A percentile compares a stretch with the other conserved stretches of the same genome.
These are phyloP conservation scores for Drosophila azteca DNA, from an alignment of 1,140 invertebrate species.

Conservation along the genomic window DNA sequence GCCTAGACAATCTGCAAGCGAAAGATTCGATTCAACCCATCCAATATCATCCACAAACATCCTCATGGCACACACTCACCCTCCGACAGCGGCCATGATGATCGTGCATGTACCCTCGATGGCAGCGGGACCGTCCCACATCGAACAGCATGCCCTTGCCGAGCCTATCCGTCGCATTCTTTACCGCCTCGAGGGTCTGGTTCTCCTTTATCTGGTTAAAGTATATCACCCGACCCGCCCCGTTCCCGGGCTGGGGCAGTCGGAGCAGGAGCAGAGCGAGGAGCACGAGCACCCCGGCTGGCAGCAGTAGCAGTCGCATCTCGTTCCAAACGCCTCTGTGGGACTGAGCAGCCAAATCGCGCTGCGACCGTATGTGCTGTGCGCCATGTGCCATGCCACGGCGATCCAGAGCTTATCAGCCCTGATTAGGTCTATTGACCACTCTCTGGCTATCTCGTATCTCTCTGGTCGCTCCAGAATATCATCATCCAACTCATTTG, in stretches of 20 bases:
- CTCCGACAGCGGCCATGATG: conserved; percentile 67
- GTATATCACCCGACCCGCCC: conserved; percentile 57
- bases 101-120: conserved; percentile 54
- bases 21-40: neutral
- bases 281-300: neutral
- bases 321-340: conserved; percentile 20
- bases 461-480: conserved; percentile 7
- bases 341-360: conserved; percentile 19
- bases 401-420: conserved; percentile 33
- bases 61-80: conserved; percentile 36
- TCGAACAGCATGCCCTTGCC: conserved; percentile 63
- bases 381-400: neutral
- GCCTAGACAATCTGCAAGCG: conserved; percentile 42
- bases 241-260: conserved; percentile 2
- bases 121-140: conserved; percentile 34
- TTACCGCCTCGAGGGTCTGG: conserved; percentile 6
- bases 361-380: too few species aligned
- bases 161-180: conserved; percentile 8
- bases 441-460: conserved; percentile 2
- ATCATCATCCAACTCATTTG: too few species aligned
- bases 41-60: neutral
- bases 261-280: conserved; percentile 5
- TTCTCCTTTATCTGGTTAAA: conserved; percentile 35
- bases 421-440: conserved; percentile 16
- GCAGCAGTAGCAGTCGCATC: conserved; percentile 26